A percentile compares a stretch with the other conserved stretches of the same genome.
Evolutionary conservation across 1,140 invertebrate species (phyloP).

Genomic region (Steinernema feltiae): DNA sequence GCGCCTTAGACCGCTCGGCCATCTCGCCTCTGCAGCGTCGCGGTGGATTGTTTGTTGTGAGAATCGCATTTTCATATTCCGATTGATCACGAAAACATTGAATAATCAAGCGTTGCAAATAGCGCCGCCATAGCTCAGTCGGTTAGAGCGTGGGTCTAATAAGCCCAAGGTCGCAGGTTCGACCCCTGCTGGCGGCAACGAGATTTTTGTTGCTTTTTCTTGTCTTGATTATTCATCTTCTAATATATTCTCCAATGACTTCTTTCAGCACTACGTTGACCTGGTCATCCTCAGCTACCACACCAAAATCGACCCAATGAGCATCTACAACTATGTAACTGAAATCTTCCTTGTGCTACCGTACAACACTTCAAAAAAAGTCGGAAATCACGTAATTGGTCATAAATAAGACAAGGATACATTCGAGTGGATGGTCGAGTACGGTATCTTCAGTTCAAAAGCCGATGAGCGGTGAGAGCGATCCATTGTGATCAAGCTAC

Average conservation of each 20-base stretch:
- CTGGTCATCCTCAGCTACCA: neutral
- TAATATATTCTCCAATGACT: neutral
- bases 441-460: neutral
- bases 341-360: neutral
- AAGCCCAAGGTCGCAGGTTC: constrained; percentile 55
- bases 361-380: neutral
- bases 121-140: constrained; percentile 41
- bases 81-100: too few species aligned
- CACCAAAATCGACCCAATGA: neutral
- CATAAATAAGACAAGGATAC: neutral
- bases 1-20: too few species aligned
- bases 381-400: neutral
- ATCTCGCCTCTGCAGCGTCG: too few species aligned
- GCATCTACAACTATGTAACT: neutral
- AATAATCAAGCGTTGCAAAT: too few species aligned
- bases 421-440: neutral
- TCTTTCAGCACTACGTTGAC: constrained; percentile 5
- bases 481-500: too few species aligned
- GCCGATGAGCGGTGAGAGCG: neutral
- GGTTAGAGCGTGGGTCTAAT: constrained; percentile 57
- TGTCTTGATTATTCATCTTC: neutral
- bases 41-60: too few species aligned
- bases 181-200: constrained; percentile 49
- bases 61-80: too few species aligned
- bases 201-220: neutral